These are phyloP conservation scores for Meandrusa payeni DNA, from an alignment of 2,888 invertebrate genomes.

Conservation along the genomic window DNA sequence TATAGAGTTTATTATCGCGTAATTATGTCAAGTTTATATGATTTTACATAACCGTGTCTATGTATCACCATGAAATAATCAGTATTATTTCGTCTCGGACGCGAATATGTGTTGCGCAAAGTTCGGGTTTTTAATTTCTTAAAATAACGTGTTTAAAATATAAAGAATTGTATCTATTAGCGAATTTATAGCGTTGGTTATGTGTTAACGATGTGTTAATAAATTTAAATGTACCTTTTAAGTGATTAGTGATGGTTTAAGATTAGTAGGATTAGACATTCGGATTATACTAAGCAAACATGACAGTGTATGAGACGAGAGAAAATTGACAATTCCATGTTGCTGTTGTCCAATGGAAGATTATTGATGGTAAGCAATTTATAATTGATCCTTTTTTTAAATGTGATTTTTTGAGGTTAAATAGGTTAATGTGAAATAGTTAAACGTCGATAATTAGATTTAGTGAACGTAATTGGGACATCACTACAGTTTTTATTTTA, in stretches of 20 bases:
- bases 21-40: constrained; percentile 40
- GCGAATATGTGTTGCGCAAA: constrained; percentile 20
- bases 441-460: constrained; percentile 21
- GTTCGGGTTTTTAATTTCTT: constrained; percentile 23
- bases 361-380: constrained; percentile 35
- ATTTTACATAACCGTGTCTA: constrained; percentile 58
- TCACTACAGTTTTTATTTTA: constrained; percentile 13
- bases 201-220: not conserved
- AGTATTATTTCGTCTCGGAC: constrained; percentile 50
- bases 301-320: constrained; percentile 27
- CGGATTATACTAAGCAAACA: constrained; percentile 20
- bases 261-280: too few species aligned
- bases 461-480: constrained; percentile 16
- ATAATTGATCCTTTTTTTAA: not conserved
- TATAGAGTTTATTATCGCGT: constrained; percentile 33
- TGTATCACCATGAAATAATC: constrained; percentile 65
- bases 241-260: constrained; percentile 21
- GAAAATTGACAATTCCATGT: constrained; percentile 33
- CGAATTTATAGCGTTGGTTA: not conserved
- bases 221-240: not conserved
- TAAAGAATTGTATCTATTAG: constrained; percentile 10
- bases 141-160: constrained; percentile 21
- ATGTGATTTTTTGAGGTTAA: constrained; percentile 1
- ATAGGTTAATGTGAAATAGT: constrained; percentile 12
- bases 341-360: constrained; percentile 27